Conservation (phyloP, 2,888 invertebrate species). For the Sinopyrophorus schimmeli region DNA sequence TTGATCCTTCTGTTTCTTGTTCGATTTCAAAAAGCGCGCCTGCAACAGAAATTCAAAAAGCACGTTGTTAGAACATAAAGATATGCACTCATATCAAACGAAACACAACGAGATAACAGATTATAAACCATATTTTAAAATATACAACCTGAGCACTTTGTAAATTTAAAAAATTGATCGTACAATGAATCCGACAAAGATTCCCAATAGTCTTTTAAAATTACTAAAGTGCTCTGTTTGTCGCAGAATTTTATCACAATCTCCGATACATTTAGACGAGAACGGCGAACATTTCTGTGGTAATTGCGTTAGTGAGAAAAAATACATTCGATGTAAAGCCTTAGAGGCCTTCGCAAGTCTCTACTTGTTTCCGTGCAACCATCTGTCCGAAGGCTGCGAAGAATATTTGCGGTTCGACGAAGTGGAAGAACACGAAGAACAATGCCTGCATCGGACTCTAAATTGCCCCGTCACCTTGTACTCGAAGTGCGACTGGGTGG, state of each 20-base stretch:
- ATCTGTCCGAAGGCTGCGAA: neutral
- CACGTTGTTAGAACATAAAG: too few species aligned
- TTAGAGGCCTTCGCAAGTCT: conserved; percentile 1
- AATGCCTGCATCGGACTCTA: neutral
- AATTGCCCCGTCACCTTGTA: neutral
- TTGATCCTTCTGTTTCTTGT: too few species aligned
- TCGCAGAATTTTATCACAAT: neutral
- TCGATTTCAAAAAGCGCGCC: too few species aligned
- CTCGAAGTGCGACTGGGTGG: neutral
- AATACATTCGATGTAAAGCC: neutral
- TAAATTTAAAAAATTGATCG: too few species aligned
- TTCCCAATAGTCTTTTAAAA: neutral
- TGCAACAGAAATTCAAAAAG: too few species aligned
- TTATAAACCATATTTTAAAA: too few species aligned
- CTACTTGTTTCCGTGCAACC: neutral
- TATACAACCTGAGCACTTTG: too few species aligned
- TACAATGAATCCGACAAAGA: too few species aligned
- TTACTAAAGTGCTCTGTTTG: neutral
- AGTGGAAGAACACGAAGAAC: neutral
- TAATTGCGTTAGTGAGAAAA: too few species aligned
- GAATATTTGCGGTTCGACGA: neutral
- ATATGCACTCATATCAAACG: too few species aligned
- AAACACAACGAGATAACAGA: too few species aligned
- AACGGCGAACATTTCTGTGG: neutral
- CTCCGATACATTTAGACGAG: neutral